phyloP scores from a whole-genome alignment of 2,797 vertebrate genomes.

The Malacoctenus gilli region DNA sequence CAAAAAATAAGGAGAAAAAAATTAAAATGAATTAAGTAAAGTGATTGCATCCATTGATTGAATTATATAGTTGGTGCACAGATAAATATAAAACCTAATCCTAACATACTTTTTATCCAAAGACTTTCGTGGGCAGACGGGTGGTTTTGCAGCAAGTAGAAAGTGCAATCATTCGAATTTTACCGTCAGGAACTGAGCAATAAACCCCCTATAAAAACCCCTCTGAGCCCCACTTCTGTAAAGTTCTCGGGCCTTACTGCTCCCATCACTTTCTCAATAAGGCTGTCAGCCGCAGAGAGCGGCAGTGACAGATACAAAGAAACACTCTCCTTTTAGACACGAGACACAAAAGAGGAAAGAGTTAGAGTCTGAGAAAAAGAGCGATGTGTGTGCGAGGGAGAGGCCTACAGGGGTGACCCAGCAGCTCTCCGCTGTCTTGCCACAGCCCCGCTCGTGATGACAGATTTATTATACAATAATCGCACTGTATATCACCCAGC shows the following conservation, averaged over 20 bases:
- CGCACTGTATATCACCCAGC: slow-evolving; percentile 58
- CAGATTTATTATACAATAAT: slow-evolving; percentile 77
- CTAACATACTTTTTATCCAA: no score
- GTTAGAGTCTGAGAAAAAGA: slow-evolving; percentile 23
- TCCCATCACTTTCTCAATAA: slow-evolving; percentile 8
- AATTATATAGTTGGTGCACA: no score
- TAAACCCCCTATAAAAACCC: slow-evolving; percentile 13
- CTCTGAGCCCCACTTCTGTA: slow-evolving; percentile 19
- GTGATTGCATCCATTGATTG: no score
- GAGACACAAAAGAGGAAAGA: slow-evolving; percentile 17
- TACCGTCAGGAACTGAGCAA: slow-evolving; percentile 18
- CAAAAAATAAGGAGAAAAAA: no score
- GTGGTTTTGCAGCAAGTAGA: slow-evolving; percentile 15
- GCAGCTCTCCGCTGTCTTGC: slow-evolving; percentile 34
- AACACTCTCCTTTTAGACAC: slow-evolving; percentile 13
- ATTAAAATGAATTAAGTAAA: no score
- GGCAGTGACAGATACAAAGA: slow-evolving; percentile 24
- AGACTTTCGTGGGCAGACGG: slow-evolving; percentile 7
- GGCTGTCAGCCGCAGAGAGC: slow-evolving; percentile 1
- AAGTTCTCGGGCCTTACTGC: slow-evolving; percentile 16
- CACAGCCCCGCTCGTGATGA: slow-evolving; percentile 52
- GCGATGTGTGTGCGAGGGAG: slow-evolving; percentile 14
- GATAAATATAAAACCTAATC: no score
- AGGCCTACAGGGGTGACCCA: slow-evolving; percentile 32
- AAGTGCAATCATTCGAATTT: slow-evolving; percentile 8